Conservation (phyloP, 2,797 vertebrate species). For the Sebastes trivittatus region DNA sequence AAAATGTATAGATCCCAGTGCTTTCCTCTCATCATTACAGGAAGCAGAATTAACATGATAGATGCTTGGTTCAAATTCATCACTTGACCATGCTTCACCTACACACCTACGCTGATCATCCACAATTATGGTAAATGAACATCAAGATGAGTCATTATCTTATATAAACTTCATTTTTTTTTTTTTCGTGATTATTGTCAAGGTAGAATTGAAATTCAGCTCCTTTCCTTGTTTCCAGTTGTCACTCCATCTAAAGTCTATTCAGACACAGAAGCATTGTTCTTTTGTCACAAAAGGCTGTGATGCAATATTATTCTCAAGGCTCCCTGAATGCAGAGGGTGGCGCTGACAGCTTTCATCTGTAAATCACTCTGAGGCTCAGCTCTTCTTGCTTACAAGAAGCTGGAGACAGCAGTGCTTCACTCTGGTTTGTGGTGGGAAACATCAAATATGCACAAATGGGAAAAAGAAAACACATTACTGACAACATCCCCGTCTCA, state of each 20-base stretch:
- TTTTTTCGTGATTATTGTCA: slow-evolving; percentile 6
- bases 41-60: background rate
- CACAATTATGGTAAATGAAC: background rate
- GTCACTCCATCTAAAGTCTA: slow-evolving; percentile 42
- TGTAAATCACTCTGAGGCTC: slow-evolving; percentile 54
- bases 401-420: slow-evolving; percentile 44
- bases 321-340: slow-evolving; percentile 39
- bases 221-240: slow-evolving; percentile 27
- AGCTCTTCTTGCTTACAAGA: slow-evolving; percentile 35
- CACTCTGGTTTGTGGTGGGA: slow-evolving; percentile 34
- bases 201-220: slow-evolving; percentile 13
- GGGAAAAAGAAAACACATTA: slow-evolving; percentile 8
- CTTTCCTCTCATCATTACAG: background rate
- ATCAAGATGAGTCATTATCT: slow-evolving; percentile 11
- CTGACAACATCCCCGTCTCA: slow-evolving; percentile 37
- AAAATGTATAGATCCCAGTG: background rate
- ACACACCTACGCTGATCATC: background rate
- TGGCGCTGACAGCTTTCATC: slow-evolving; percentile 64
- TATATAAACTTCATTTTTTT: background rate
- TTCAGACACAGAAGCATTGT: slow-evolving; percentile 42
- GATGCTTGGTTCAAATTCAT: background rate
- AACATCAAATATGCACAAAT: slow-evolving; percentile 65
- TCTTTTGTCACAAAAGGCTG: slow-evolving; percentile 55
- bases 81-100: background rate
- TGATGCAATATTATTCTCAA: slow-evolving; percentile 63